These are phyloP conservation scores for Caretta caretta DNA, from an alignment of 2,113 vertebrate genomes.

Conservation along the genomic window DNA sequence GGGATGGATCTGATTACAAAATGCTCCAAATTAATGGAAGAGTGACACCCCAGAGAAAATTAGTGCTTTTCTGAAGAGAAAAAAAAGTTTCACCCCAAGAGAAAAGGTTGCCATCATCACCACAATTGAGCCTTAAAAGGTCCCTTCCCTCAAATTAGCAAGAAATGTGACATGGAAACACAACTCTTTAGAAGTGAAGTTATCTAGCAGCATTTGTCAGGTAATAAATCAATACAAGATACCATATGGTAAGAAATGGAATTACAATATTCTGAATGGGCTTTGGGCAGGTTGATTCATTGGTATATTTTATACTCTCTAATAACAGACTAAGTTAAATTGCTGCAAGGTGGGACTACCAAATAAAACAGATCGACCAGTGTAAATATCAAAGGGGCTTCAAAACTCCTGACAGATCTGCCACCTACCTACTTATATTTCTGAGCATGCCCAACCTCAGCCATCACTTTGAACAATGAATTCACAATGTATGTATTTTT, in stretches of 20 bases:
- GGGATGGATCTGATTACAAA: slow-evolving; percentile 43
- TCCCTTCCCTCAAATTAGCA: slow-evolving; percentile 30
- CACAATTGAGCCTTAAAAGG: background rate
- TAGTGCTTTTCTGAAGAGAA: background rate
- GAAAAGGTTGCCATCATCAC: background rate
- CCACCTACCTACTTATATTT: slow-evolving; percentile 10
- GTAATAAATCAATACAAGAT: slow-evolving; percentile 59
- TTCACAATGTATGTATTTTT: background rate
- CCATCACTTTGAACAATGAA: background rate
- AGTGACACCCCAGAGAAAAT: background rate
- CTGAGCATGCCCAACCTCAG: slow-evolving; percentile 1
- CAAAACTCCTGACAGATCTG: slow-evolving; percentile 31
- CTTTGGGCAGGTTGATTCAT: slow-evolving; percentile 51
- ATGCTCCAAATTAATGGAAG: slow-evolving; percentile 5
- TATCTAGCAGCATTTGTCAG: slow-evolving; percentile 54
- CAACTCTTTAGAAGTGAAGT: slow-evolving; percentile 37
- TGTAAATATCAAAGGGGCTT: slow-evolving; percentile 42
- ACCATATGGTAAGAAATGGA: slow-evolving; percentile 61
- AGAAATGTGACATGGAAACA: slow-evolving; percentile 39
- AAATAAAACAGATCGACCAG: slow-evolving; percentile 39
- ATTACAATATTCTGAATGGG: slow-evolving; percentile 53
- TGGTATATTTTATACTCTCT: slow-evolving; percentile 58
- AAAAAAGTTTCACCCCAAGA: background rate
- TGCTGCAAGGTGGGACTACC: slow-evolving; percentile 50
- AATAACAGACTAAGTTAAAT: slow-evolving; percentile 20